phyloP scores from a whole-genome alignment of 92 coral and sea anemone species.

The Phymanthus crucifer region DNA sequence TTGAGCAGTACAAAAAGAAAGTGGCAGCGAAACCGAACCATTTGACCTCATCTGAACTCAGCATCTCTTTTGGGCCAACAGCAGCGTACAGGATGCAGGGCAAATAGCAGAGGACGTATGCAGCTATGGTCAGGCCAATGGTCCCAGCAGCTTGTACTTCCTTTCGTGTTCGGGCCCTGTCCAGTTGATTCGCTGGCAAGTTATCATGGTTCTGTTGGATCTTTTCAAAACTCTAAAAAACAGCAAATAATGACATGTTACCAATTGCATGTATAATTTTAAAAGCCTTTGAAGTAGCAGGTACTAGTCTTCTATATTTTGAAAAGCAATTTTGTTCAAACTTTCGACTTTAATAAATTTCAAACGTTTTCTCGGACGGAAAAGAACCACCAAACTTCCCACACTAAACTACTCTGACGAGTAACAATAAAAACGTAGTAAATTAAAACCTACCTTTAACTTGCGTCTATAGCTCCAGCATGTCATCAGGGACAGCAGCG shows the following conservation, averaged over 20 bases:
- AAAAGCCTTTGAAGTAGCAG: too few relatives aligned
- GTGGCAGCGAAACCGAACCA: constrained; percentile 39
- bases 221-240: not conserved
- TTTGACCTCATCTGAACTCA: not conserved
- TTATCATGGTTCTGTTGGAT: not conserved
- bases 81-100: constrained; percentile 18
- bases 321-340: too few relatives aligned
- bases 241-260: too few relatives aligned
- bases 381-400: too few relatives aligned
- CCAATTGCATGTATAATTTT: too few relatives aligned
- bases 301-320: too few relatives aligned
- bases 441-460: constrained; percentile 3
- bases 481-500: constrained; percentile 9
- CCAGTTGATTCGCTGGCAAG: not conserved
- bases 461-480: constrained; percentile 10
- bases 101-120: constrained; percentile 18
- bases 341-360: too few relatives aligned
- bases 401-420: too few relatives aligned
- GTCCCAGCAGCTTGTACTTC: constrained; percentile 29
- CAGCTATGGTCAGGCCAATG: constrained; percentile 24
- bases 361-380: too few relatives aligned
- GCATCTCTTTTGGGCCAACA: not conserved
- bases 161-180: constrained; percentile 1
- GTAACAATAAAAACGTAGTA: too few relatives aligned
- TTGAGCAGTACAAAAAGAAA: constrained; percentile 26